These are phyloP conservation scores for Tenodera sinensis DNA, from an alignment of 2,888 invertebrate species.

Conservation along the genomic window DNA sequence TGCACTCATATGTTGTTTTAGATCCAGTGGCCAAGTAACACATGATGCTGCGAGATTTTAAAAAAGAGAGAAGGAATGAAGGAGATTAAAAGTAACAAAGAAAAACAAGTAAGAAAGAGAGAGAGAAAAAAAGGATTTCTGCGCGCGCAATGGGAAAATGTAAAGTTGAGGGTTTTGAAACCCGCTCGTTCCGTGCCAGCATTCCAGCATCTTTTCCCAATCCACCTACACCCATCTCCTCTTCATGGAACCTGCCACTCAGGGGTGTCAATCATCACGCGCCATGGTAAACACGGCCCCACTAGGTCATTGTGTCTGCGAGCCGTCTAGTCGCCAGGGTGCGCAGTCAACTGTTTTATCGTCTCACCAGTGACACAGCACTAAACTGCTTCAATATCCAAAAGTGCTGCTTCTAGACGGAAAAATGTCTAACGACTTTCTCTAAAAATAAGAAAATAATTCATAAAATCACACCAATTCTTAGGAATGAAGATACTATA, in stretches of 20 bases:
- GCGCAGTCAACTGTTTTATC: too few species aligned
- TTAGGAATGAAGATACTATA: too few species aligned
- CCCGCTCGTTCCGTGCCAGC: conserved; percentile 3
- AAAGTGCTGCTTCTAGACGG: too few species aligned
- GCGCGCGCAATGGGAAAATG: conserved; percentile 16
- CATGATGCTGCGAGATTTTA: background rate
- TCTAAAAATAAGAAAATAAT: too few species aligned
- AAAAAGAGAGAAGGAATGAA: background rate
- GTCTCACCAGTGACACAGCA: too few species aligned
- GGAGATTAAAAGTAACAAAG: background rate
- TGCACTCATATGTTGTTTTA: background rate
- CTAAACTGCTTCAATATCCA: too few species aligned
- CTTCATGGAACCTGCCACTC: background rate
- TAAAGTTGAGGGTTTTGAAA: conserved; percentile 9
- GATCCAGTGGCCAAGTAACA: background rate
- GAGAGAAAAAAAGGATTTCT: background rate
- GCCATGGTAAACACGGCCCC: background rate
- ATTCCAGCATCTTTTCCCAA: conserved; percentile 15
- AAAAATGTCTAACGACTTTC: too few species aligned
- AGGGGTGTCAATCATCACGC: background rate
- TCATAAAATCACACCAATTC: too few species aligned
- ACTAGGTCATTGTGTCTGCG: background rate
- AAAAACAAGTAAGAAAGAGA: background rate
- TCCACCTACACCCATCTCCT: conserved; percentile 11
- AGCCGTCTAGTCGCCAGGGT: background rate